Evolutionary conservation across 1,140 invertebrate species (phyloP), one percentile per base, ranked within the genome.

Genomic region (Yoshiicerus persimilis): DNA sequence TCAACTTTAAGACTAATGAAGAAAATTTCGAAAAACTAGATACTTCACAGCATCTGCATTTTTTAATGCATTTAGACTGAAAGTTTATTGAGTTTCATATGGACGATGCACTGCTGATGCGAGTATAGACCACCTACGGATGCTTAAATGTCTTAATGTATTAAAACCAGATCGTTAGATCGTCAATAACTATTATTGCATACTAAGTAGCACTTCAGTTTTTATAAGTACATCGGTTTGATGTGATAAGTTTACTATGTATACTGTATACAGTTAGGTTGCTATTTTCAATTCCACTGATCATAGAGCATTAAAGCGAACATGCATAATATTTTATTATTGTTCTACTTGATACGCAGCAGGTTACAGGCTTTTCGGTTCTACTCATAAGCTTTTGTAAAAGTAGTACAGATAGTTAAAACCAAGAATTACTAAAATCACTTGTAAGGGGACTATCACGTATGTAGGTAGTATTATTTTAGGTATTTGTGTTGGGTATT

Each of bases 1-100:
- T 92, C 92, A 8, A 92, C 92, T 32, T 89, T 93, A 13, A 90
- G 89, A 47, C 90, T 92, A 32, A 90, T 93, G 90, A 56, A 62
- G 56, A 62, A 36, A 80, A 88, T 84, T 84, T 84, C 80, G n/a
- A 27, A 84, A 47, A 84, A 36, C 70, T 77, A 77, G 32, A 77
- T 20, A 34, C 27, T 77, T 32, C 32, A 13, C 20, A 34, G 20
- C 9, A 77, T 32, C 23, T 32, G 27, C 66, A 70, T 27, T 30
- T 13, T 11, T 5, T 70, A 30, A n/a, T 34, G 16, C 11, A 80
- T 80, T 80, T 16, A 34, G 4, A 80, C 16, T 80, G 30, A 16
- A 5, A 11, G n/a, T 80, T 80, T 34, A 80, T 80, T 80, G 30
- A 80, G n/a, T 34, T 56, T 38, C 4, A 80, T 36, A 80, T 80